These are phyloP conservation scores for Clepsis dumicolana DNA, from an alignment of 2,888 invertebrate species.

Conservation along the genomic window DNA sequence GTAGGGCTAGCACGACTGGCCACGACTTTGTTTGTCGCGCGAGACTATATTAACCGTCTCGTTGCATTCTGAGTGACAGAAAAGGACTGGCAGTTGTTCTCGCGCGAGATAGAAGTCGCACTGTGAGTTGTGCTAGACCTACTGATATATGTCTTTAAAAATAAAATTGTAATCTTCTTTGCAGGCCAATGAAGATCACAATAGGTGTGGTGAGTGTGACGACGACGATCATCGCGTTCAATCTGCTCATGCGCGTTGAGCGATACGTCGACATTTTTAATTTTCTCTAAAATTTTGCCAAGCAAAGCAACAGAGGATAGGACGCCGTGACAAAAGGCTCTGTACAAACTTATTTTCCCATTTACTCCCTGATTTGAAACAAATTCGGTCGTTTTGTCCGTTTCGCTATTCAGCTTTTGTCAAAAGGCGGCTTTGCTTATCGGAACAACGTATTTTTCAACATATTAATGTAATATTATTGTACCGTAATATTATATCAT, in stretches of 20 bases:
- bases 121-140: no score
- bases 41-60: no score
- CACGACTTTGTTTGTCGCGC: no score
- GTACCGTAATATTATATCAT: background rate
- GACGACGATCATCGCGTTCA: conserved; percentile 69
- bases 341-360: background rate
- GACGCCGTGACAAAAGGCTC: background rate
- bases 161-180: conserved; percentile 41
- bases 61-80: no score
- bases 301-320: background rate
- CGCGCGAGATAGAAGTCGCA: no score
- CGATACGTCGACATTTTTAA: conserved; percentile 49
- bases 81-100: no score
- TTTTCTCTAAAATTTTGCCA: background rate
- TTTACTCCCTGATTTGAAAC: background rate
- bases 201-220: conserved; percentile 74
- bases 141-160: background rate
- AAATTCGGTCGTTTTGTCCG: no score
- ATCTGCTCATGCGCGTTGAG: conserved; percentile 68
- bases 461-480: background rate
- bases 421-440: no score
- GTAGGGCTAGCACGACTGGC: no score
- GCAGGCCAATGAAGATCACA: conserved; percentile 79
- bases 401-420: no score
- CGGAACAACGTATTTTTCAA: no score